Percentiles rank a stretch among this genome's conserved stretches.
Evolutionary conservation across 1,140 invertebrate species (phyloP).

Genomic region (Nymphalis io): DNA sequence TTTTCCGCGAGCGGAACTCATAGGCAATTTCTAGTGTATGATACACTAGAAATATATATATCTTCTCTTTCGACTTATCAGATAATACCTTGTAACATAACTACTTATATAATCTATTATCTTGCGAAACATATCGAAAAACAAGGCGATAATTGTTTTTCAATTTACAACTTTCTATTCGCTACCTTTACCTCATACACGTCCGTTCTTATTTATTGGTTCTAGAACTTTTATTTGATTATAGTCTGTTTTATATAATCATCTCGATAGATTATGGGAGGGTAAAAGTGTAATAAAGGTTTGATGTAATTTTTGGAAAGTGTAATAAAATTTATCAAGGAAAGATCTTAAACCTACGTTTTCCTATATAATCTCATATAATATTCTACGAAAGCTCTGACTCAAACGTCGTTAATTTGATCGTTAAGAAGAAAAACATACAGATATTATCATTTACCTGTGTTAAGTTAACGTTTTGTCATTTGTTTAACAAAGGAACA

Average conservation of each 20-base stretch:
- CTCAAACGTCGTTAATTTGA: background rate
- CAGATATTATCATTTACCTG: conserved; percentile 20
- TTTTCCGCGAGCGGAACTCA: background rate
- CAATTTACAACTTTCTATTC: conserved; percentile 43
- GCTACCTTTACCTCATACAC: background rate
- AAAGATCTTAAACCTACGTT: too few relatives aligned
- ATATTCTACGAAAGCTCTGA: background rate
- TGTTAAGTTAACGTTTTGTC: conserved; percentile 25
- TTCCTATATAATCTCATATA: background rate
- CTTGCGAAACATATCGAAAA: conserved; percentile 30
- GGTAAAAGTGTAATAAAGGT: background rate
- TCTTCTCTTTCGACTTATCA: conserved; percentile 21
- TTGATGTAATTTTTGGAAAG: background rate
- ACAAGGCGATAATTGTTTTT: conserved; percentile 31
- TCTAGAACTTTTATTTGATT: too few relatives aligned
- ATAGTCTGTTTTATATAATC: too few relatives aligned
- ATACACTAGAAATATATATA: background rate
- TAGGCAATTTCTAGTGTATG: background rate
- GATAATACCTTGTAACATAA: conserved; percentile 36
- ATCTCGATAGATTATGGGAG: too few relatives aligned
- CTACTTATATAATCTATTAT: conserved; percentile 54
- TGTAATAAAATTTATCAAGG: too few relatives aligned
- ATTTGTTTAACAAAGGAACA: too few relatives aligned
- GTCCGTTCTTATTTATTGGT: too few relatives aligned
- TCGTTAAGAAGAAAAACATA: conserved; percentile 9